Evolutionary conservation across 1,140 invertebrate genomes (phyloP), one percentile per base, ranked within the genome.

Genomic region (Diprion similis): DNA sequence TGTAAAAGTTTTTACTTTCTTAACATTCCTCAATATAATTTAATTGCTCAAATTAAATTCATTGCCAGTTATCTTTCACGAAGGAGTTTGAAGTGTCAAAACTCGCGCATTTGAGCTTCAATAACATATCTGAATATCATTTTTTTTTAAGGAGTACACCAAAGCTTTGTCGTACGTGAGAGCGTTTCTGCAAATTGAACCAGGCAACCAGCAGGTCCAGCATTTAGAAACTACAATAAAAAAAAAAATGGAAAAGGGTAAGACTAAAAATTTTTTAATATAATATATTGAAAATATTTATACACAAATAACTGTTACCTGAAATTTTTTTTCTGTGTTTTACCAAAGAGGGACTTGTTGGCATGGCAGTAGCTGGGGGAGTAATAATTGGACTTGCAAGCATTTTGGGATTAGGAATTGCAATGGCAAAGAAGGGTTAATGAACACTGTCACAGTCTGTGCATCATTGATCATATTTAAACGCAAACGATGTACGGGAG

Each of bases 171-270:
- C 94, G 46, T 98, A 96, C 87, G 91, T 95, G 1, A 91, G 94
- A 81, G 89, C 92, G 47, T 95, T 99, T 81, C 89, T 97, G 15
- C 91, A 93, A 83, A 94, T 97, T 66, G 97, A 99, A 88, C 96
- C 96, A n/a, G 92, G 91, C 19, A 99, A 99, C 83, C 91, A 93
- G 78, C 97, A 99, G 90, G 97, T 97, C 4, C 87, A 93, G 73
- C 90, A 90, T 70, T 90, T 97, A 72, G 90, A 98, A 90, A 89
- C 91, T 70, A 90, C 93, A 74, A 96, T 98, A 71, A 94, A 95
- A 80, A 95, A 96, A 81, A 92, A 93, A 84, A 95, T 97, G 93
- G 95, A 95, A 83, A 95, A 94, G 88, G 93, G 93, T 93, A 77
- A 59, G 24, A 37, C 24, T 37, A 37, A 3, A 37, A 37, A 37